phyloP scores from a whole-genome alignment of 2,888 invertebrate genomes.

The Stenichneumon culpator region DNA sequence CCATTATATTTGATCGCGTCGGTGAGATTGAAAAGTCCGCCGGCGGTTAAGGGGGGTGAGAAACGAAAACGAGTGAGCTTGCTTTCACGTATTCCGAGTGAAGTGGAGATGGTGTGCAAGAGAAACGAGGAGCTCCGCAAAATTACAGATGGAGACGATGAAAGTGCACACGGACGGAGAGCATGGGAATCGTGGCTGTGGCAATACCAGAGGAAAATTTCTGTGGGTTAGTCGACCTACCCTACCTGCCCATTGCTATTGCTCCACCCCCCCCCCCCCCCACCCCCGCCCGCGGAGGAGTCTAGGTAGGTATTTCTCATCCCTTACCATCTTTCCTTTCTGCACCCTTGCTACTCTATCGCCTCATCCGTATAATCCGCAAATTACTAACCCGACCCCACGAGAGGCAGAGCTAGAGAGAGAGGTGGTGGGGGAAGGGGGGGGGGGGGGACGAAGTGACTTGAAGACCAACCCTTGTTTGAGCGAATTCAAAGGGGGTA shows the following conservation, averaged over 20 bases:
- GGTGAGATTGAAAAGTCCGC: constrained; percentile 40
- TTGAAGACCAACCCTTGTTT: constrained; percentile 80
- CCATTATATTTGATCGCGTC: constrained; percentile 58
- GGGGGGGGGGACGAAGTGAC: constrained; percentile 65
- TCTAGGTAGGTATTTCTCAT: constrained; percentile 30
- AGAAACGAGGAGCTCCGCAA: constrained; percentile 70
- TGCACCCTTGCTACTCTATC: constrained; percentile 29
- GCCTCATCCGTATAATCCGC: constrained; percentile 79
- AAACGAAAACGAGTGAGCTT: constrained; percentile 48
- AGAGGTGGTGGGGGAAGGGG: neutral
- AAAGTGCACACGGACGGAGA: constrained; percentile 58
- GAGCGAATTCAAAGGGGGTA: constrained; percentile 77
- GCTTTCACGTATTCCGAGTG: constrained; percentile 47
- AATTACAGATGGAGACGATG: constrained; percentile 78
- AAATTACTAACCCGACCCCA: constrained; percentile 81
- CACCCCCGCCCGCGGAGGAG: neutral
- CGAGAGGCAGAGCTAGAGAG: constrained; percentile 10
- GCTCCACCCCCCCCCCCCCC: neutral
- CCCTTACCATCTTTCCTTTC: constrained; percentile 22
- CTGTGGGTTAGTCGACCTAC: constrained; percentile 63
- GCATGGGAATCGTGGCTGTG: constrained; percentile 31
- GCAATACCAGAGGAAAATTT: constrained; percentile 54
- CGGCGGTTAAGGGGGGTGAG: constrained; percentile 48
- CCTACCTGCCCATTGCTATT: constrained; percentile 50
- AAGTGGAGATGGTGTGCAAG: constrained; percentile 54